Conservation (phyloP, 2,888 invertebrate genomes). For the Heteropelma amictum region DNA sequence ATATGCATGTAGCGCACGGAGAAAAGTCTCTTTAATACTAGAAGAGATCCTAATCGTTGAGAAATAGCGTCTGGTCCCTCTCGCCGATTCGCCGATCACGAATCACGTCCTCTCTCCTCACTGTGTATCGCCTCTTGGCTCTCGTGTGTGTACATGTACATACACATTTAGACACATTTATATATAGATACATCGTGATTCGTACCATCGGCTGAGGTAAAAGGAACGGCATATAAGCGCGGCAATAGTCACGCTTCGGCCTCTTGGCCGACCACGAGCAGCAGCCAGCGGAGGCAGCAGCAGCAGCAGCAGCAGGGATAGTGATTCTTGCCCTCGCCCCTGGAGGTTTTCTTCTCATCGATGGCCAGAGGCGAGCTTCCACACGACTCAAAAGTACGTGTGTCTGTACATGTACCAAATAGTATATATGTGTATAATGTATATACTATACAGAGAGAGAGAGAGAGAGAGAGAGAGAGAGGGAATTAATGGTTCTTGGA, state of each 20-base stretch:
- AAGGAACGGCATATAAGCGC: conserved; percentile 49
- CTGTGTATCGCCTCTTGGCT: background rate
- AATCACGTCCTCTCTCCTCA: conserved; percentile 47
- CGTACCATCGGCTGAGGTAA: conserved; percentile 48
- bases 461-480: too few species aligned
- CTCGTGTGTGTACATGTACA: background rate
- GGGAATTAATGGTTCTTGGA: conserved; percentile 47
- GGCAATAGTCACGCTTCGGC: conserved; percentile 52
- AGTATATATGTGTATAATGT: background rate
- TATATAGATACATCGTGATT: conserved; percentile 17
- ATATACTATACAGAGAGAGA: background rate
- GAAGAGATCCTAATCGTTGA: conserved; percentile 56
- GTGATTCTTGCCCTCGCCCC: conserved; percentile 47
- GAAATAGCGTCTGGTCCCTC: conserved; percentile 53
- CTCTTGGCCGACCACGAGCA: conserved; percentile 40
- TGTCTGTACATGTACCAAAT: background rate
- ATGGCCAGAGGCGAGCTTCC: conserved; percentile 39
- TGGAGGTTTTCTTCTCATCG: conserved; percentile 50
- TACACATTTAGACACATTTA: background rate
- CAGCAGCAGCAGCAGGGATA: conserved; percentile 23
- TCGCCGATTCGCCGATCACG: conserved; percentile 52
- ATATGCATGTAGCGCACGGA: too few species aligned
- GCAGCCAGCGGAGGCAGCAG: conserved; percentile 8
- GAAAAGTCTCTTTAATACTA: conserved; percentile 34
- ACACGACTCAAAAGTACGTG: conserved; percentile 10